Base-by-base conservation (phyloP, 2,888 invertebrate species). In the Drosophila fungiperda region DNA sequence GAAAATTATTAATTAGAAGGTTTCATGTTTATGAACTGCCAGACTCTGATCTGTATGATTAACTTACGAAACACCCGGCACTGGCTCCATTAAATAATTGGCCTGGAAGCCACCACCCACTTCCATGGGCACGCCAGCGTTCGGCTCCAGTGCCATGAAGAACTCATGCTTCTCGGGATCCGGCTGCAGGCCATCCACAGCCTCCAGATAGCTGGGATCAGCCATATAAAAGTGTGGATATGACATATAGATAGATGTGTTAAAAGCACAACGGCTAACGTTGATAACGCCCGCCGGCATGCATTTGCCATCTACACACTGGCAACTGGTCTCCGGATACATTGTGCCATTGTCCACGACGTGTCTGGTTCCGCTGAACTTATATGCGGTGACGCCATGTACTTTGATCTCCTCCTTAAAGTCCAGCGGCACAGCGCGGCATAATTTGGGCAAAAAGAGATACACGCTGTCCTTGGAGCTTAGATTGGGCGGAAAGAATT, bases 161-260 rank as follows among this genome's bases (percentile, higher is more conserved):
- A 98, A 97, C 78, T 95, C 95, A 90, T 98, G 97, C 36, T 95
- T 94, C 0, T 95, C 94, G 4, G 95, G 94, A 20, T 95, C 94
- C 0, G 98, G 97, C 2, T 93, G 86, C 90, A 98, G 89, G 0
- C 98, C 98, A 0, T 94, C 94, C 2, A 98, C 94, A 23, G 93
- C 93, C 7, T 95, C 94, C 35, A 94, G 80, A 68, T 96, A 96
- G 68, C 93, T 94, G 0, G 96, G 95, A 93, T 97, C 97, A 0
- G 95, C 97, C 87, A 95, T 94, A 89, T 96, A 94, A 93, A 97
- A 98, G 93, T 98, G 97, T 0, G 98, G 98, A 79, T 96, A 95
- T 1, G 97, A 97, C 74, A 97, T 95, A 91, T 96, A 97, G 0
- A 96, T 95, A 0, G 98, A 98, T 0, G 97, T 95, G 15, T 96